phyloP scores from a whole-genome alignment of 2,888 invertebrate species.

The Standfussiana lucernea region DNA sequence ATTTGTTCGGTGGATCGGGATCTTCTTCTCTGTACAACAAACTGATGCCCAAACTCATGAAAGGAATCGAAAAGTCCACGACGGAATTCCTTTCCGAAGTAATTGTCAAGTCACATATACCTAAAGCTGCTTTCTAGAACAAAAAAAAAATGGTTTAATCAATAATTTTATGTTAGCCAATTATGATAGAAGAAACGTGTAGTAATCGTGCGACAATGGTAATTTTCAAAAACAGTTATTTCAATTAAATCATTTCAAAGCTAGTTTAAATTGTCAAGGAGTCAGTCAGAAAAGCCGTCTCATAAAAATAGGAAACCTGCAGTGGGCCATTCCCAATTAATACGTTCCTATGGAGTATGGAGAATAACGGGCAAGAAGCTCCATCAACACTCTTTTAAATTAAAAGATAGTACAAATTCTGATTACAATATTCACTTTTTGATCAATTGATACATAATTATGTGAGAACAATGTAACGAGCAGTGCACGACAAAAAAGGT shows the following conservation, averaged over 20 bases:
- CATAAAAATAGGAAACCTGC: not conserved
- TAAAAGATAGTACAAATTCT: not conserved
- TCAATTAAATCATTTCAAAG: not conserved
- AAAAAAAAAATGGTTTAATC: slow-evolving; percentile 2
- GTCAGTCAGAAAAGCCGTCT: not conserved
- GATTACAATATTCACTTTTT: not conserved
- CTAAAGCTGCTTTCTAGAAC: slow-evolving; percentile 96
- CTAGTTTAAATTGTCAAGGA: not conserved
- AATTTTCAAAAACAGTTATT: not conserved
- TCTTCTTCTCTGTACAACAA: slow-evolving; percentile 95
- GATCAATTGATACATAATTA: no score
- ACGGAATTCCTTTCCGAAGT: slow-evolving; percentile 96
- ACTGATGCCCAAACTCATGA: slow-evolving; percentile 98
- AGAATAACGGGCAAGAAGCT: not conserved
- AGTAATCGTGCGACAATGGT: not conserved
- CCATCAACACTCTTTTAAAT: not conserved
- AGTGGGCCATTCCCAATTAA: not conserved
- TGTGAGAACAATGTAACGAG: not conserved
- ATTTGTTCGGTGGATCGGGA: slow-evolving; percentile 94
- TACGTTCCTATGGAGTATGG: not conserved
- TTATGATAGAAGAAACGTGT: not conserved
- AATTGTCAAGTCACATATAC: slow-evolving; percentile 98
- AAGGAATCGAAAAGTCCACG: slow-evolving; percentile 98
- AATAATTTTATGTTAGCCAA: not conserved
- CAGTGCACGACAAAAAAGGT: not conserved